These are phyloP conservation scores for Crossocerus cetratus DNA, from an alignment of 2,888 invertebrate species.

Conservation along the genomic window DNA sequence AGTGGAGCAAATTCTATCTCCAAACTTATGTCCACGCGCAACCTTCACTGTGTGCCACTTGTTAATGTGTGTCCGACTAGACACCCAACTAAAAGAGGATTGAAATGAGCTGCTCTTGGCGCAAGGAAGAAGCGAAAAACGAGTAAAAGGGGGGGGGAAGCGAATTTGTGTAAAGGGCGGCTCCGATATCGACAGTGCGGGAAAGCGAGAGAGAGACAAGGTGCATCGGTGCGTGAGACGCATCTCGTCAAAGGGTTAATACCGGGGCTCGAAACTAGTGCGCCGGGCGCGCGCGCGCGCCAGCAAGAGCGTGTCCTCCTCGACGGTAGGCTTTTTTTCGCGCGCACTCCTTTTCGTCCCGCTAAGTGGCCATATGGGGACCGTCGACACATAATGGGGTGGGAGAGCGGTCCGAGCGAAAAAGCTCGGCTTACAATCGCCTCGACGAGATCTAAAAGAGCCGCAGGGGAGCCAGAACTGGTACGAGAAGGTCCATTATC, in stretches of 20 bases:
- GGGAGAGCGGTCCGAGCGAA: slow-evolving; percentile 62
- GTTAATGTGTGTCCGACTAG: too few species aligned
- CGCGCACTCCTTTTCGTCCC: slow-evolving; percentile 51
- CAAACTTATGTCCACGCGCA: neutral
- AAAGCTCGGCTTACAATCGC: slow-evolving; percentile 73
- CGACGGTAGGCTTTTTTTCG: slow-evolving; percentile 31
- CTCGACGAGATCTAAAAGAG: slow-evolving; percentile 73
- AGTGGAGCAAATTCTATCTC: neutral
- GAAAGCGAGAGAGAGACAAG: neutral
- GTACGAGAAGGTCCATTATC: slow-evolving; percentile 74
- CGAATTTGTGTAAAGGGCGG: too few species aligned
- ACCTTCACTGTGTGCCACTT: neutral
- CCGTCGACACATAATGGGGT: slow-evolving; percentile 62
- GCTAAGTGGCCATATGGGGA: slow-evolving; percentile 74
- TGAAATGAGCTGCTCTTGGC: neutral
- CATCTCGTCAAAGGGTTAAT: neutral
- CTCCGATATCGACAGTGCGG: too few species aligned
- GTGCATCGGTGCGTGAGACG: neutral
- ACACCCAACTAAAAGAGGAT: neutral
- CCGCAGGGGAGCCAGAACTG: slow-evolving; percentile 68
- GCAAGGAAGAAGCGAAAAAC: too few species aligned
- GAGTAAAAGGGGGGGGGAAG: too few species aligned
- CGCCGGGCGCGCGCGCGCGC: neutral
- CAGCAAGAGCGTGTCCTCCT: slow-evolving; percentile 5
- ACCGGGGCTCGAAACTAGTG: neutral